Conservation (phyloP, 2,113 vertebrate genomes). For the Willisornis vidua region DNA sequence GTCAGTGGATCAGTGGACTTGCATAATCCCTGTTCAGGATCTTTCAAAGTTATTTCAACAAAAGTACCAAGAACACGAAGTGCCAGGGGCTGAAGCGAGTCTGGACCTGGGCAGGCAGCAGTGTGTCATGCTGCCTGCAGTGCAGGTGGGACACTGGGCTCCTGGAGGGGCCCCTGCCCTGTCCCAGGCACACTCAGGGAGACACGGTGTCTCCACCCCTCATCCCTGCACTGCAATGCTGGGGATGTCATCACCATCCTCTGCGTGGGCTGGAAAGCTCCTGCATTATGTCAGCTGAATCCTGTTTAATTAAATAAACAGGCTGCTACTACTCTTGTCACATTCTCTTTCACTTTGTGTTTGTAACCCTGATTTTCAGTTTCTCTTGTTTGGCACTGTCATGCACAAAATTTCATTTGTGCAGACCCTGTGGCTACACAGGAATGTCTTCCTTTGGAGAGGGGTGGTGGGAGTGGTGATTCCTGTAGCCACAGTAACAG, state of each 20-base stretch:
- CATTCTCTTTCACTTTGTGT: rapidly evolving
- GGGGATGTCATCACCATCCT: background rate
- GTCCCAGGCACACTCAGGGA: background rate
- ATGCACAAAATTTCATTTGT: background rate
- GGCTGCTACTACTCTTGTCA: background rate
- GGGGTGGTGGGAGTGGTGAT: background rate
- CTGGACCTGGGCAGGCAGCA: background rate
- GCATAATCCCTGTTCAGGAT: background rate
- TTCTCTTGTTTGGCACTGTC: background rate
- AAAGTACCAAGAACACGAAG: background rate
- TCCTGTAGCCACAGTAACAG: background rate
- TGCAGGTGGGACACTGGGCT: conserved; percentile 6
- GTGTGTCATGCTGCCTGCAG: conserved; percentile 26
- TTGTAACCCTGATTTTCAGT: background rate
- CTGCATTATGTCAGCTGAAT: background rate
- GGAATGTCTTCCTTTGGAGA: rapidly evolving
- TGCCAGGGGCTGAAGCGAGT: background rate
- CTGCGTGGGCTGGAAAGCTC: background rate
- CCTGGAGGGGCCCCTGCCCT: background rate
- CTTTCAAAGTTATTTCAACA: background rate
- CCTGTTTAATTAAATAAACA: background rate
- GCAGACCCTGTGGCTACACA: background rate
- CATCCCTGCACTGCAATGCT: background rate
- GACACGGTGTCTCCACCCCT: background rate
- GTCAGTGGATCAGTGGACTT: background rate